phyloP scores from a whole-genome alignment of 2,888 invertebrate species.

The Galerucella calmariensis region DNA sequence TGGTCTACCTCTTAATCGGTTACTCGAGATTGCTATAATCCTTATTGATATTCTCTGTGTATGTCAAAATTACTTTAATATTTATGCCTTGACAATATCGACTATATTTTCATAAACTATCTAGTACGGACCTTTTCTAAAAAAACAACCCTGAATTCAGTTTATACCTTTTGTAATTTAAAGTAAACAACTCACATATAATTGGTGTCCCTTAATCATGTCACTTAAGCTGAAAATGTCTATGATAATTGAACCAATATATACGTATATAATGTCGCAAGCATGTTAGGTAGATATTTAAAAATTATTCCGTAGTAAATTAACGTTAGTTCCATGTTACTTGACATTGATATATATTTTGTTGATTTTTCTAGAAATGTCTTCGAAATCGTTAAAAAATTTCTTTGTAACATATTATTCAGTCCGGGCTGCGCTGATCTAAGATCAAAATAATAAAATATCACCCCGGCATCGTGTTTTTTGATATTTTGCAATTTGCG shows the following conservation, averaged over 20 bases:
- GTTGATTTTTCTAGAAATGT: neutral
- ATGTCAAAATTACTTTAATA: too few species aligned
- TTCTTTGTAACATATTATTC: too few species aligned
- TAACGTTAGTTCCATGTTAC: neutral
- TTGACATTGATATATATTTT: slow-evolving; percentile 9
- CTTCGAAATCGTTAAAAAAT: neutral
- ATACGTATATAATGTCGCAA: neutral
- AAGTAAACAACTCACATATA: slow-evolving; percentile 10
- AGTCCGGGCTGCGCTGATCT: too few species aligned
- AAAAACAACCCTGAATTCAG: neutral
- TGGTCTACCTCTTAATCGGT: too few species aligned
- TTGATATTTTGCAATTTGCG: too few species aligned
- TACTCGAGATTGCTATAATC: too few species aligned
- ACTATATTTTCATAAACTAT: neutral
- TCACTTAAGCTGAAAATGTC: slow-evolving; percentile 12
- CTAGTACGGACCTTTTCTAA: neutral
- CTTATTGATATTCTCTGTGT: too few species aligned
- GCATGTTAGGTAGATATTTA: slow-evolving; percentile 4
- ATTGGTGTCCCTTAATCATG: slow-evolving; percentile 13
- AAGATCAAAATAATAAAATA: too few species aligned
- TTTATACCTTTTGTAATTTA: slow-evolving; percentile 8
- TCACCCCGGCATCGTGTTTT: too few species aligned
- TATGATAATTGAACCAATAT: slow-evolving; percentile 15
- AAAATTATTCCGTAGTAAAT: neutral
- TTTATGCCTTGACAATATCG: too few species aligned